A percentile compares a stretch with the other conserved stretches of the same genome.
phyloP scores from a whole-genome alignment of 2,113 vertebrate genomes.

The Neodon shergylaensis region DNA sequence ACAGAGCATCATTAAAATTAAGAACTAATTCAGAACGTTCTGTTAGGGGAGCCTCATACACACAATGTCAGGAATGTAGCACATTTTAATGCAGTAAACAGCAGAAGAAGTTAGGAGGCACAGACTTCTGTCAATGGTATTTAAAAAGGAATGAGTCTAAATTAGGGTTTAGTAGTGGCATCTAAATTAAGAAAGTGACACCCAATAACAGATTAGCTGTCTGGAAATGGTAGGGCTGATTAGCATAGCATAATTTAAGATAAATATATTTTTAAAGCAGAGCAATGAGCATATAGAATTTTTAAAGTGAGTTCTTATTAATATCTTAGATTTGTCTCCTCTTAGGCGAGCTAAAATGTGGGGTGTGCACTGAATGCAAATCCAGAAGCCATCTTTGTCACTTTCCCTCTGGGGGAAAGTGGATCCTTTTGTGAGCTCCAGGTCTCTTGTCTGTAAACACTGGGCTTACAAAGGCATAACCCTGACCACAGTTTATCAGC shows the following conservation, averaged over 20 bases:
- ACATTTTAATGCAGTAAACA: constrained; percentile 41
- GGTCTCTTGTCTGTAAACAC: background rate
- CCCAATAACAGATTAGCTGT: constrained; percentile 71
- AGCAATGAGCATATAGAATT: constrained; percentile 52
- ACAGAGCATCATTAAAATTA: background rate
- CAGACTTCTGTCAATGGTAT: constrained; percentile 56
- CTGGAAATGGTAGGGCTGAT: constrained; percentile 68
- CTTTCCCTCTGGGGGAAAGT: background rate
- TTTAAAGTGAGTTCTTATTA: constrained; percentile 60
- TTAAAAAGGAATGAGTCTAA: constrained; percentile 61
- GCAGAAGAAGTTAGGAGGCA: background rate
- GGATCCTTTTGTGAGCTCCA: background rate
- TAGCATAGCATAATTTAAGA: constrained; percentile 71
- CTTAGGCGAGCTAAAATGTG: background rate
- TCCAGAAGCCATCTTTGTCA: background rate
- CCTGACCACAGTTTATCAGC: background rate
- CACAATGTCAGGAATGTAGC: background rate
- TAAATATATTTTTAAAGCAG: constrained; percentile 63
- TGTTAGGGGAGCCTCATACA: background rate
- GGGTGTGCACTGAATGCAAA: background rate
- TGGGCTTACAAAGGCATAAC: background rate
- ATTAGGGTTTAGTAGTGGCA: constrained; percentile 57
- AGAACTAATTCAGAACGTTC: background rate
- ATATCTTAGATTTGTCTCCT: constrained; percentile 47
- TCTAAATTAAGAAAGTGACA: constrained; percentile 72